Evolutionary conservation across 2,888 invertebrate genomes (phyloP), one percentile per base, ranked within the genome.

Genomic region (Tricholauxania praeusta): DNA sequence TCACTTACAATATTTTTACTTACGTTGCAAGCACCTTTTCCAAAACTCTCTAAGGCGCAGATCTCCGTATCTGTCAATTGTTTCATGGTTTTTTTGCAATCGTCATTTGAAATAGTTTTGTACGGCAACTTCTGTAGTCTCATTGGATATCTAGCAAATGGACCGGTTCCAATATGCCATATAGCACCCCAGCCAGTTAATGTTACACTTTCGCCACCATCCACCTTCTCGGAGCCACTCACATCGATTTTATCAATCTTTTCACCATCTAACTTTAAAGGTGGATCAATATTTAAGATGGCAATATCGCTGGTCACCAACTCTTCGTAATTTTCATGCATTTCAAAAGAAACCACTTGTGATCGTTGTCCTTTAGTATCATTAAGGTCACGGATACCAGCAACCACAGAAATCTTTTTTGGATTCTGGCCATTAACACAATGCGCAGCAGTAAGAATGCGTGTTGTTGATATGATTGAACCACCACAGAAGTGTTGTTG

Each of bases 161-260:
- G 82, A 8, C 84, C 84, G 48, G 81, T 81, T 15, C 86, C 82
- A 39, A 87, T 82, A 72, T 85, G 85, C 64, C 82, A 82, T 0
- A 83, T 82, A 0, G 84, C 85, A 3, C 87, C 87, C 87, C 87
- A 87, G 3, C 87, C 87, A 0, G 86, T 83, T 0, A 87, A 77
- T 7, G 80, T 73, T 0, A 84, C 83, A 4, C 79, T 77, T 60
- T 84, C 82, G 57, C 81, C 81, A 5, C 82, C 84, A 7, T 79
- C 83, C 4, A 87, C 81, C 22, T 77, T 72, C 4, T 82, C 83
- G 47, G 76, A 77, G 66, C 83, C 81, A 48, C 79, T 81, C 10
- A 85, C 83, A 73, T 84, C 83, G 49, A 91, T 88, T 1, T 87
- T 84, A 49, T 86, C 83, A 0, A 90, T 86, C 0, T 80, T 83